Evolutionary conservation across 2,888 invertebrate species (phyloP), one percentile per base, ranked within the genome.

Genomic region (Penaeus monodon): DNA sequence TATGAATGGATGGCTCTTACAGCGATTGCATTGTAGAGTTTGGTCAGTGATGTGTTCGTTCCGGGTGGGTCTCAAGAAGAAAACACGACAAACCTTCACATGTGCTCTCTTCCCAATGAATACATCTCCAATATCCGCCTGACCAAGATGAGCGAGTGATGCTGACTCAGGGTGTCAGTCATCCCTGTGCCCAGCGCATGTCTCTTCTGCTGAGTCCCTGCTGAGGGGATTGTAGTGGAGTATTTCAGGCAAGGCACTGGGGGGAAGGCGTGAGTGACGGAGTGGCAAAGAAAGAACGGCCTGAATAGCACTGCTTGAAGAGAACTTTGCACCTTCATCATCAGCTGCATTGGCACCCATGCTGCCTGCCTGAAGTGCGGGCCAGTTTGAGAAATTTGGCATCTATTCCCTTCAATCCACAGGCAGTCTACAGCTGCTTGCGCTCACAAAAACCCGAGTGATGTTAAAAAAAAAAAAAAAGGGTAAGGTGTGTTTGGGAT

Each of bases 41-140:
- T 79, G n/a, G 79, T 86, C 8, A 83, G 83, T 65, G 86, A 86
- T 65, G 86, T 82, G 24, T 83, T 86, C n/a, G 82, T 86, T 14
- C 86, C 86, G n/a, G n/a, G 10, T 86, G 86, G 86, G n/a, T n/a
- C 82, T 86, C 33, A 70, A 79, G 70, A 70, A 70, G 49, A n/a
- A 63, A 33, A 2, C n/a, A 66, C 20, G 27, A n/a, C 77, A 10
- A 78, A 79, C 78, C 70, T 82, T 44, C 86, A 83, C 8, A 74
- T 82, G 27, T n/a, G 82, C 86, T 17, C 83, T 86, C 44, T 86
- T 83, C 73, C 86, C 33, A 86, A 44, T 22, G 86, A 86, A 49
- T 83, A 65, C 38, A 49, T 86, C 29, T 86, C 86, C 27, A 79
- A 78, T 24, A 63, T 86, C 64, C 81, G 82, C 22, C 27, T 83